Percentiles rank a stretch among this genome's conserved stretches.
Evolutionary conservation across 2,888 invertebrate genomes (phyloP).

Genomic region (Acanthococcus lagerstroemiae): DNA sequence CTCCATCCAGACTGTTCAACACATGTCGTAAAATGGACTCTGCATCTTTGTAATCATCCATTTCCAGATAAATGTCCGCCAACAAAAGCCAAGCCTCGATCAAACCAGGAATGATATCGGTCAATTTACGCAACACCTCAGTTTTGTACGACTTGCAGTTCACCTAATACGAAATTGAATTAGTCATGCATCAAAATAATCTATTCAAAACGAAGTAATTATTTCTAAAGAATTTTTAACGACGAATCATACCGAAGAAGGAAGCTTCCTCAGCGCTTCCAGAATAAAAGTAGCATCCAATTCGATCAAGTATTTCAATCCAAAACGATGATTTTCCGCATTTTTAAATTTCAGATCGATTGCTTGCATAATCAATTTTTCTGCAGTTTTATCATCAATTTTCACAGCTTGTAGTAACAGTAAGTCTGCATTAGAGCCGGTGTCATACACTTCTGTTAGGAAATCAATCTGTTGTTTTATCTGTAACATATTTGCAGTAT

Average conservation of each 20-base stretch:
- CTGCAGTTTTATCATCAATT: constrained; percentile 33
- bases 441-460: constrained; percentile 62
- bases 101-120: constrained; percentile 73
- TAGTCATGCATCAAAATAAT: neutral
- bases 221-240: no score
- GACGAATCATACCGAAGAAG: neutral
- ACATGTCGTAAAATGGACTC: constrained; percentile 38
- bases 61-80: constrained; percentile 34
- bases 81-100: constrained; percentile 43
- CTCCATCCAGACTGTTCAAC: constrained; percentile 58
- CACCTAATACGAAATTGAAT: neutral
- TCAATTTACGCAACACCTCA: constrained; percentile 58
- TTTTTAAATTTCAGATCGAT: constrained; percentile 50
- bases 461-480: constrained; percentile 79
- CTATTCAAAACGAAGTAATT: neutral
- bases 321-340: constrained; percentile 49
- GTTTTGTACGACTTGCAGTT: constrained; percentile 24
- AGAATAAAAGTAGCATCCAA: constrained; percentile 81
- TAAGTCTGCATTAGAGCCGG: constrained; percentile 51
- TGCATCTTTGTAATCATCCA: constrained; percentile 34
- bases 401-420: constrained; percentile 53
- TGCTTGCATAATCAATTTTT: constrained; percentile 35
- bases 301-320: constrained; percentile 59
- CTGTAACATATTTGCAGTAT: constrained; percentile 31
- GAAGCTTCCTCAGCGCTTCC: constrained; percentile 62